These are phyloP conservation scores for Diaprepes abbreviatus DNA, from an alignment of 2,888 invertebrate species.

Conservation along the genomic window DNA sequence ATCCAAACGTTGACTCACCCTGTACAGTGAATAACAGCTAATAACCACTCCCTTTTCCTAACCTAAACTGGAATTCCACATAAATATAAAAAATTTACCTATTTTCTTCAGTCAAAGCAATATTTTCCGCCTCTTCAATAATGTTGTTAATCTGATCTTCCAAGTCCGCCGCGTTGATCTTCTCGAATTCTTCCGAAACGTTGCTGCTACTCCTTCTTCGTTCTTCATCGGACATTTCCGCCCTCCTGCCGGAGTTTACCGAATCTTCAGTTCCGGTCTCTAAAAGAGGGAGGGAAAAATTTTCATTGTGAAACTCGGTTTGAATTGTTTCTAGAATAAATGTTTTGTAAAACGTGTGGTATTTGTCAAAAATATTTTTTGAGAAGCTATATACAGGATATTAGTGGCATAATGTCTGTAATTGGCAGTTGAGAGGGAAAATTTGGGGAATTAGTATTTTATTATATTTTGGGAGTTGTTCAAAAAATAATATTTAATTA, in stretches of 20 bases:
- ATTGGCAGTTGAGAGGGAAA: not conserved
- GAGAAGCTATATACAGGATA: slow-evolving; percentile 24
- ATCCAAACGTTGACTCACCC: too few species aligned
- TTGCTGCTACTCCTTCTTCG: slow-evolving; percentile 53
- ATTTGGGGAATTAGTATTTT: slow-evolving; percentile 2
- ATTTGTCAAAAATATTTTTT: slow-evolving; percentile 5
- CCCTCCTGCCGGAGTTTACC: slow-evolving; percentile 54
- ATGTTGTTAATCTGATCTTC: slow-evolving; percentile 61
- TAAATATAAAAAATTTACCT: too few species aligned
- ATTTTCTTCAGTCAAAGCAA: slow-evolving; percentile 56
- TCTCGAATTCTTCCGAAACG: slow-evolving; percentile 56
- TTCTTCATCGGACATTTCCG: slow-evolving; percentile 44
- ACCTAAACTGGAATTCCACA: too few species aligned
- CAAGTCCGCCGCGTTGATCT: slow-evolving; percentile 56
- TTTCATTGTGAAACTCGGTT: slow-evolving; percentile 42
- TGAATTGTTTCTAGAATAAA: slow-evolving; percentile 60
- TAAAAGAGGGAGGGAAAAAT: slow-evolving; percentile 50
- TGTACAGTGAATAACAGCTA: too few species aligned
- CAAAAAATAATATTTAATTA: not conserved
- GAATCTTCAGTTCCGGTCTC: slow-evolving; percentile 61
- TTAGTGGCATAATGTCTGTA: slow-evolving; percentile 2
- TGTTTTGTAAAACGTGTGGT: slow-evolving; percentile 37
- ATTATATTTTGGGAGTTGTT: not conserved
- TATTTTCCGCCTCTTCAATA: slow-evolving; percentile 64
- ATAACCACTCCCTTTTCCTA: too few species aligned